phyloP scores from a whole-genome alignment of 2,113 vertebrate genomes.

The Apus apus region DNA sequence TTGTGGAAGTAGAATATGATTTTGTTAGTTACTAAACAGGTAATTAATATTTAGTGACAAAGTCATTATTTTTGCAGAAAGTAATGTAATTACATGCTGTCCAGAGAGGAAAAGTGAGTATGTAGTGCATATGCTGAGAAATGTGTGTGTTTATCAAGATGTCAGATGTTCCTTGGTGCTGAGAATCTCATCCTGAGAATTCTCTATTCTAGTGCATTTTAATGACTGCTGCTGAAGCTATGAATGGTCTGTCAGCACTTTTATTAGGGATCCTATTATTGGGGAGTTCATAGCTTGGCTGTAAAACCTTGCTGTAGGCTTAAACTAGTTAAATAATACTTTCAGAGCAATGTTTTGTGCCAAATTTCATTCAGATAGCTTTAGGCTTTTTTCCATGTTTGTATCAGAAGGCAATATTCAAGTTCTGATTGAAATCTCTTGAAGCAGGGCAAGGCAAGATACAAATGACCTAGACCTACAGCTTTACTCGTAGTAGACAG shows the following conservation, averaged over 20 bases:
- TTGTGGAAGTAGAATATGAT: neutral
- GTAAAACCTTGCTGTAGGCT: constrained; percentile 58
- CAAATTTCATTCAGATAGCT: constrained; percentile 33
- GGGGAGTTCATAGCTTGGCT: constrained; percentile 42
- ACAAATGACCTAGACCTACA: neutral
- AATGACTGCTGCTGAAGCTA: constrained; percentile 13
- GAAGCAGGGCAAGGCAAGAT: neutral
- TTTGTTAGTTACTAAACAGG: constrained; percentile 41
- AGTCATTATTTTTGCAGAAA: constrained; percentile 4
- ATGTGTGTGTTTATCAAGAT: neutral
- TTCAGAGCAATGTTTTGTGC: constrained; percentile 40
- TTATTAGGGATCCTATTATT: constrained; percentile 52
- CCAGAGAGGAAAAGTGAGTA: neutral
- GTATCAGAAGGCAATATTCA: neutral
- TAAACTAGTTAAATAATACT: constrained; percentile 55
- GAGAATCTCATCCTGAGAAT: constrained; percentile 22
- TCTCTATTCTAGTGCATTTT: constrained; percentile 34
- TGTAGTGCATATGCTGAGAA: neutral
- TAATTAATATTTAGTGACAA: constrained; percentile 37
- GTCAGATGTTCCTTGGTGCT: neutral
- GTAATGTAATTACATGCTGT: constrained; percentile 4
- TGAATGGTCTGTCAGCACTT: constrained; percentile 55
- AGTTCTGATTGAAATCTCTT: constrained; percentile 22
- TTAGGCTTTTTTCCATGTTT: constrained; percentile 1
- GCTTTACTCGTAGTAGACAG: neutral